Conservation (phyloP, 2,797 vertebrate species). For the Benthosema pterotum region DNA sequence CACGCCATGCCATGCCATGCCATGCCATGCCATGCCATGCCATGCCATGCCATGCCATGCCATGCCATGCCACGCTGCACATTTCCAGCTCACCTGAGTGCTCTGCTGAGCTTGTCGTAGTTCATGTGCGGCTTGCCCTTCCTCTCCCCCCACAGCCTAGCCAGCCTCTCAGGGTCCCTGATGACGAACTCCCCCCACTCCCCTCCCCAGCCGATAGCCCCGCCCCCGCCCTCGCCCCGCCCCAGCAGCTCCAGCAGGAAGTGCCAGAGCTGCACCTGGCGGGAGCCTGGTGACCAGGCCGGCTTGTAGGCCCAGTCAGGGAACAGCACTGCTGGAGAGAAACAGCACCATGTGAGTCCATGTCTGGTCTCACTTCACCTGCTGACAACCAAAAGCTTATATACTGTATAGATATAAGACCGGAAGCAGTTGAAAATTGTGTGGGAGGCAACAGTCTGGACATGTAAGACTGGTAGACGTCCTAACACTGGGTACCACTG, state of each 20-base stretch:
- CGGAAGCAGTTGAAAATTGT: no score
- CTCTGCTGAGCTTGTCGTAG: constrained; percentile 86
- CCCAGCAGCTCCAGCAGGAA: constrained; percentile 80
- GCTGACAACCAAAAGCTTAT: no score
- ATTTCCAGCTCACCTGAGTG: constrained; percentile 71
- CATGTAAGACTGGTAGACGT: no score
- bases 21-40: not conserved
- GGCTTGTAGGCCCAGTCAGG: constrained; percentile 85
- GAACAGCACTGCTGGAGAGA: constrained; percentile 72
- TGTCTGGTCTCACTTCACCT: no score
- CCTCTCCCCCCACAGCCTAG: constrained; percentile 80
- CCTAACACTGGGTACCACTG: no score
- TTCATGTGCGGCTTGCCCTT: constrained; percentile 85
- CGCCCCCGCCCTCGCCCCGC: constrained; percentile 66
- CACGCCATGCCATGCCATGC: not conserved
- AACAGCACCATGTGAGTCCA: not conserved
- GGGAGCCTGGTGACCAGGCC: constrained; percentile 78
- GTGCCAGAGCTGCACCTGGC: constrained; percentile 82
- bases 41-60: not conserved
- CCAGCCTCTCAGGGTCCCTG: constrained; percentile 76
- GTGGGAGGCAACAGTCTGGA: no score
- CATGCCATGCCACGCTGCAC: not conserved
- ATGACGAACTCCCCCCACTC: constrained; percentile 83
- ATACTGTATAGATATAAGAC: no score
- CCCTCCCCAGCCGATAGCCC: constrained; percentile 77